Evolutionary conservation across 1,140 invertebrate genomes (phyloP).

Genomic region (Thaumatotibia leucotreta): DNA sequence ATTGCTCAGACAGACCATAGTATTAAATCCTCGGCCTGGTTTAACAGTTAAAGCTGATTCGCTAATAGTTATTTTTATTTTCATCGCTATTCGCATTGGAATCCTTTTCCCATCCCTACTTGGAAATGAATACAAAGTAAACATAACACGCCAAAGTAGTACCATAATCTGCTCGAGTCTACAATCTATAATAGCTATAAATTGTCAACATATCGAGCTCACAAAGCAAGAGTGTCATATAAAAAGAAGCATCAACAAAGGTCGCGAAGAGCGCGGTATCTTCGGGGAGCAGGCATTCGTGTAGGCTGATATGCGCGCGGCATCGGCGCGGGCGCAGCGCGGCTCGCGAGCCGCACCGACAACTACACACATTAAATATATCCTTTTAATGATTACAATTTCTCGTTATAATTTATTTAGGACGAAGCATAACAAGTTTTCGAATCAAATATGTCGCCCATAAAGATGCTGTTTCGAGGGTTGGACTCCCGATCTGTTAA

Average conservation of each 20-base stretch:
- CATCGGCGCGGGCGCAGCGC: slow-evolving; percentile 16
- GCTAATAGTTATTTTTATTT: too few relatives aligned
- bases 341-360: slow-evolving; percentile 43
- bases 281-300: slow-evolving; percentile 58
- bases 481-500: slow-evolving; percentile 53
- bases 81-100: too few relatives aligned
- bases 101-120: too few relatives aligned
- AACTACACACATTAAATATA: slow-evolving; percentile 70
- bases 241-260: slow-evolving; percentile 39
- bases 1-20: too few relatives aligned
- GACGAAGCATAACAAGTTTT: slow-evolving; percentile 75
- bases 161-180: neutral
- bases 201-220: slow-evolving; percentile 8
- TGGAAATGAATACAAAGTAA: neutral
- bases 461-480: slow-evolving; percentile 71
- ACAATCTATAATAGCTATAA: neutral
- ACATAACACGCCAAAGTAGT: neutral
- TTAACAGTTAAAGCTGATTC: too few relatives aligned
- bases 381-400: slow-evolving; percentile 76
- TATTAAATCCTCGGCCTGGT: too few relatives aligned
- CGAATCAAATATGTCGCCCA: slow-evolving; percentile 75
- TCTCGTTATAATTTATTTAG: slow-evolving; percentile 76
- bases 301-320: slow-evolving; percentile 53
- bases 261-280: slow-evolving; percentile 57
- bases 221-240: slow-evolving; percentile 28